Base-by-base conservation (phyloP, 2,888 invertebrate species). In the Drosophila sordidula region DNA sequence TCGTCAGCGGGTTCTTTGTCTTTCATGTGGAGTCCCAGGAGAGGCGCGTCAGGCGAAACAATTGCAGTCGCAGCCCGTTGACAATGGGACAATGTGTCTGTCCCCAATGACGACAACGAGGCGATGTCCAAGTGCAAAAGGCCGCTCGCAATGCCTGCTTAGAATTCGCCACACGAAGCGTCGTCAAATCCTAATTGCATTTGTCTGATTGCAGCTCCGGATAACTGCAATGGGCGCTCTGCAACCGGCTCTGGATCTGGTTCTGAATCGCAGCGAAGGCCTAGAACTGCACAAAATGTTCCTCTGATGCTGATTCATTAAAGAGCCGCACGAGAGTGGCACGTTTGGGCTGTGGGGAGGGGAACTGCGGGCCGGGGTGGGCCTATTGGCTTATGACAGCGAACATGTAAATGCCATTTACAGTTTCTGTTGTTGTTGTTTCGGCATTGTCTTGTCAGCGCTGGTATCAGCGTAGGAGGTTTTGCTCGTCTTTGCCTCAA, bases 331-430 rank as follows among this genome's bases (percentile, higher is more conserved):
- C 16, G 25, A 18, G 11, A n/a, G 51, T 6, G 42, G n/a, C 6
- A 22, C 25, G 18, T 29, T 29, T 29, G 32, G 14, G 9, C 16
- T 8, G 42, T 11, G 26, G n/a, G 34, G 6, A 1, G 18, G 18
- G 18, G n/a, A n/a, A 5, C 14, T 4, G 12, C 9, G 2, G 3
- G 6, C 4, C 4, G 11, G 3, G 6, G n/a, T 18, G 46, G 18
- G 18, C 50, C 63, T 44, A 62, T 73, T 70, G 70, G 56, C 78
- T 87, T 86, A 86, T 88, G 88, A 88, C 88, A 84, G 86, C 69
- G 70, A 78, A 84, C 84, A 87, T 86, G 84, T 88, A 84, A 87
- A 84, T 84, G 84, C 84, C 86, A 84, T 84, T 84, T 87, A 85
- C 87, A 80, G 87, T 78, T 80, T 69, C 71, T 64, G 80, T 80